phyloP scores from a whole-genome alignment of 2,888 invertebrate species.

The Eubasilissa splendida region DNA sequence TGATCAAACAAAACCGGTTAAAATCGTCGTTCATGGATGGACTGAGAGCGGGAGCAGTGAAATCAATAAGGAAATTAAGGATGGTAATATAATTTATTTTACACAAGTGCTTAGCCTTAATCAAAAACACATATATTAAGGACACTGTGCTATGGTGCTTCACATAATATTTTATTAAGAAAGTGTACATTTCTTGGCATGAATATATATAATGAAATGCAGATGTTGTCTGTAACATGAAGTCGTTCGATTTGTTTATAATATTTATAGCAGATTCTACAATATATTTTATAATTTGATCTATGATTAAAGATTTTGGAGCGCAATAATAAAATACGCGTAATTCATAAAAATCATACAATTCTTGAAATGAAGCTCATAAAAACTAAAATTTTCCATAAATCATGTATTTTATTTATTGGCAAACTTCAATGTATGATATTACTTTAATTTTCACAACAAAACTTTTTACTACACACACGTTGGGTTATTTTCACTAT shows the following conservation, averaged over 20 bases:
- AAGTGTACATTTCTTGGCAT: no score
- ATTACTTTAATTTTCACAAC: no score
- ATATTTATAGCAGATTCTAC: not conserved
- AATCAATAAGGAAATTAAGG: slow-evolving; percentile 61
- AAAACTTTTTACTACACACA: no score
- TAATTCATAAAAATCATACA: no score
- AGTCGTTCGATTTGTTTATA: not conserved
- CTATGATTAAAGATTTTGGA: no score
- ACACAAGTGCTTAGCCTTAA: not conserved
- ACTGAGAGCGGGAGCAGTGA: slow-evolving; percentile 61
- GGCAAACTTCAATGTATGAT: no score
- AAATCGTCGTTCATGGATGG: slow-evolving; percentile 66
- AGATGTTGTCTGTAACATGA: not conserved
- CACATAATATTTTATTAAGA: not conserved
- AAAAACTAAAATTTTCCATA: no score
- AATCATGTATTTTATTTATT: no score
- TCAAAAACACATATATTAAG: not conserved
- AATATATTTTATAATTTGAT: not conserved
- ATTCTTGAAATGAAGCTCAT: no score
- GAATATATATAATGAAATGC: not conserved
- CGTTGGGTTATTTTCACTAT: no score
- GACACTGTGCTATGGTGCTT: not conserved
- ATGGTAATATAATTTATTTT: slow-evolving; percentile 60
- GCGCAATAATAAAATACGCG: no score
- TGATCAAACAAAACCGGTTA: slow-evolving; percentile 61